Percentiles rank a stretch among this genome's conserved stretches.
These are phyloP conservation scores for Actinopyga echinites DNA, from an alignment of 53 echinoderm and acorn worm species.

Conservation along the genomic window DNA sequence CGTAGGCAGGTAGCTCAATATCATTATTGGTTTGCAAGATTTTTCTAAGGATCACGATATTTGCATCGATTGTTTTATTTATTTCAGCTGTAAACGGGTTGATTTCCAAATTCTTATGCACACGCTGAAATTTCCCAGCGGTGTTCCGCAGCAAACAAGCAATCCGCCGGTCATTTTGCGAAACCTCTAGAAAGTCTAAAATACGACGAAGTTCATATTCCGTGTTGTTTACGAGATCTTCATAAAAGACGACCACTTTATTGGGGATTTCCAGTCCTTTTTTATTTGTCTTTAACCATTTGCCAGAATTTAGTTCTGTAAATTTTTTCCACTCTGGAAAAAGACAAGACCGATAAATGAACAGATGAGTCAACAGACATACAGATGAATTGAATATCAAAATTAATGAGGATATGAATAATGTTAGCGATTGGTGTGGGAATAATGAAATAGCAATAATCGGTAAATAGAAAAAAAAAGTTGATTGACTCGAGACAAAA, in stretches of 20 bases:
- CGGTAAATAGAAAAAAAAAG: no score
- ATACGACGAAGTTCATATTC: constrained; percentile 9
- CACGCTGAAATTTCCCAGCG: neutral
- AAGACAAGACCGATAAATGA: neutral
- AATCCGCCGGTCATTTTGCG: neutral
- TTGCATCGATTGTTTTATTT: neutral
- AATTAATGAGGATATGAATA: no score
- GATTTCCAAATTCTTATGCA: neutral
- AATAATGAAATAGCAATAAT: no score
- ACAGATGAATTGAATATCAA: no score
- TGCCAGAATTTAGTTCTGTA: no score
- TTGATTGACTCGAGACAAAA: no score
- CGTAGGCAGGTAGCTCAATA: neutral
- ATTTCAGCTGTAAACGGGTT: neutral
- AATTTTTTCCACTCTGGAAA: neutral
- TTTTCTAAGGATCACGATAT: neutral
- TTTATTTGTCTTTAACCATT: neutral
- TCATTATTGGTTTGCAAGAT: neutral
- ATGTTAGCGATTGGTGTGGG: no score
- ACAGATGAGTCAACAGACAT: no score
- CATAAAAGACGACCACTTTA: neutral
- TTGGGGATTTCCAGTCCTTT: neutral
- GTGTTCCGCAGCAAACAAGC: neutral
- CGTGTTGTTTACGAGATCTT: neutral
- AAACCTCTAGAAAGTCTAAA: neutral